Conservation (phyloP, 2,888 invertebrate species). For the Drosophila vallismaia region DNA sequence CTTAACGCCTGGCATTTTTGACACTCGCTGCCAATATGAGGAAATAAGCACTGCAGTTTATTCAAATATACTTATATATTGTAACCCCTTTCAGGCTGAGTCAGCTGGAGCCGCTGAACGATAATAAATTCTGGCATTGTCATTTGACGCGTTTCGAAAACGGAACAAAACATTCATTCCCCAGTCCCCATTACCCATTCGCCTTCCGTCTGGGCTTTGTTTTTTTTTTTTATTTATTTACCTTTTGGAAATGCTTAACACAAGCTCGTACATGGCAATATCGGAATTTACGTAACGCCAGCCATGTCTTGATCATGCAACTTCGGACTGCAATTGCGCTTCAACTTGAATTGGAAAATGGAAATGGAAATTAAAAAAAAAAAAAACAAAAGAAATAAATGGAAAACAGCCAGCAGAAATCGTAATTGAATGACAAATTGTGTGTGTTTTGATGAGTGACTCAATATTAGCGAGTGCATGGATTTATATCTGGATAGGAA, state of each 20-base stretch:
- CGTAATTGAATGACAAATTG: constrained; percentile 52
- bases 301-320: constrained; percentile 38
- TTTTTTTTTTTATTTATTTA: constrained; percentile 19
- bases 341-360: constrained; percentile 21
- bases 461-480: too few species aligned
- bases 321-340: constrained; percentile 30
- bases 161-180: constrained; percentile 40
- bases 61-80: constrained; percentile 2
- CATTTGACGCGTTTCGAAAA: constrained; percentile 67
- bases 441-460: constrained; percentile 22
- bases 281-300: constrained; percentile 54
- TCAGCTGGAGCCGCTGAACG: constrained; percentile 61
- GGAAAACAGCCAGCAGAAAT: constrained; percentile 19
- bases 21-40: constrained; percentile 71
- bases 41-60: constrained; percentile 48
- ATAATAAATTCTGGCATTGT: constrained; percentile 67
- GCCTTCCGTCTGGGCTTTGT: constrained; percentile 19
- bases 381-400: not conserved
- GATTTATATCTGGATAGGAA: not conserved
- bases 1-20: constrained; percentile 64
- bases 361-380: constrained; percentile 11
- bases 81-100: constrained; percentile 39
- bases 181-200: not conserved
- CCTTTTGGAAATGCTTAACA: constrained; percentile 42
- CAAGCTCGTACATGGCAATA: constrained; percentile 26